phyloP scores from a whole-genome alignment of 2,888 invertebrate species.

The Drosophila rellima region DNA sequence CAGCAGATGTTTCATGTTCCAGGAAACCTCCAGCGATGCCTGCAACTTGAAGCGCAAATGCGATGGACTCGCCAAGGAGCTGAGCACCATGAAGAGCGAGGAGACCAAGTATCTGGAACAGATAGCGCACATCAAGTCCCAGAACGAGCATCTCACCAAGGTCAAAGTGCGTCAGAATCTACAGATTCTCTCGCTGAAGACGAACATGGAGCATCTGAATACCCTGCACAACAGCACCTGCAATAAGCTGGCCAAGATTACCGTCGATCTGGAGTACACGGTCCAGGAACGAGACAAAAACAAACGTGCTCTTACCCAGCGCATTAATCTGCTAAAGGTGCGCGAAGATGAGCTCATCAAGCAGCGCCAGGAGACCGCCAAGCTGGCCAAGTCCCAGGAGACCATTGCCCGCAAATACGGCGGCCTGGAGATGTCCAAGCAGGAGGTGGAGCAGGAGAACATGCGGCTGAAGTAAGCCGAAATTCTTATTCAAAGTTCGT shows the following conservation, averaged over 20 bases:
- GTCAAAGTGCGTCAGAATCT: constrained; percentile 84
- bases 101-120: constrained; percentile 79
- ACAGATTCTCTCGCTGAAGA: constrained; percentile 84
- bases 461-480: constrained; percentile 76
- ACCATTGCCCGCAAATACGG: constrained; percentile 82
- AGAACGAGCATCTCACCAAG: constrained; percentile 81
- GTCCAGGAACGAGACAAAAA: constrained; percentile 83
- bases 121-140: constrained; percentile 71
- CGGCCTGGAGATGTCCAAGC: constrained; percentile 75
- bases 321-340: constrained; percentile 82
- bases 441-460: constrained; percentile 79
- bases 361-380: constrained; percentile 81
- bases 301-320: constrained; percentile 81
- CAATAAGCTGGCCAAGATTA: constrained; percentile 84
- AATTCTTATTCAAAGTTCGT: not conserved
- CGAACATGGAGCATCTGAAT: constrained; percentile 83
- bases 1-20: not conserved
- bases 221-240: constrained; percentile 82
- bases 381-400: constrained; percentile 83
- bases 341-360: constrained; percentile 85
- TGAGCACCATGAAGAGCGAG: constrained; percentile 77
- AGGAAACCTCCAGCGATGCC: constrained; percentile 85
- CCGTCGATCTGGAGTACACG: constrained; percentile 83
- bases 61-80: constrained; percentile 79
- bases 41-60: constrained; percentile 82